Evolutionary conservation across 2,888 invertebrate genomes (phyloP), one percentile per base, ranked within the genome.

Genomic region (Petrolisthes cinctipes): DNA sequence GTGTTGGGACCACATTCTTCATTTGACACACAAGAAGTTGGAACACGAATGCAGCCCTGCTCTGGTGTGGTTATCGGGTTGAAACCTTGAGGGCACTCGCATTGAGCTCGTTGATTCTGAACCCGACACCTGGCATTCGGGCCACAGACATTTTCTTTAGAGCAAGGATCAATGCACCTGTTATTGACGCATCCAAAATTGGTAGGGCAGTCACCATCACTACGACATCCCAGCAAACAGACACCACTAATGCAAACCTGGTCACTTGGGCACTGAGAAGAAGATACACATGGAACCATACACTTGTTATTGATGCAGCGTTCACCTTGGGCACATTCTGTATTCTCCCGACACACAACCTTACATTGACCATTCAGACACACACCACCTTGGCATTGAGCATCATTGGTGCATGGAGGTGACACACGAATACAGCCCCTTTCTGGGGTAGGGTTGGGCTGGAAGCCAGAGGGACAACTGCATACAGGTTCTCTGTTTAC

Each of bases 291-390:
- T 88, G 96, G 95, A n/a, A 95, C 94, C 89, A 95, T 94, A 92
- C 97, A 98, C 91, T 96, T 95, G 92, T 95, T 97, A 91, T 96
- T 95, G 1, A 95, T 92, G 92, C 97, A 98, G 91, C 95, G 94
- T 92, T 97, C 97, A 51, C 96, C 97, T 17, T 93, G 92, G 5
- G 96, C 96, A 92, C 97, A 97, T 92, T 97, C 97, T 83, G 94
- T 94, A 57, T 95, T 94, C 92, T 95, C 95, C 90, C 95, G 94
- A 92, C 97, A 97, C 51, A 97, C 96, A 20, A 95, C 94, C 92
- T 96, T 95, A 92, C 98, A 98, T 92, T 97, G 97, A 9, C 96
- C 96, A 91, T 96, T 95, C 75, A 95, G 94, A 92, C 97, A 98
- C 73, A 96, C 94, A 76, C 95, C 96, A 57, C 91, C 91, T 73